These are phyloP conservation scores for Hiodon alosoides DNA, from an alignment of 2,113 vertebrate species.

Conservation along the genomic window DNA sequence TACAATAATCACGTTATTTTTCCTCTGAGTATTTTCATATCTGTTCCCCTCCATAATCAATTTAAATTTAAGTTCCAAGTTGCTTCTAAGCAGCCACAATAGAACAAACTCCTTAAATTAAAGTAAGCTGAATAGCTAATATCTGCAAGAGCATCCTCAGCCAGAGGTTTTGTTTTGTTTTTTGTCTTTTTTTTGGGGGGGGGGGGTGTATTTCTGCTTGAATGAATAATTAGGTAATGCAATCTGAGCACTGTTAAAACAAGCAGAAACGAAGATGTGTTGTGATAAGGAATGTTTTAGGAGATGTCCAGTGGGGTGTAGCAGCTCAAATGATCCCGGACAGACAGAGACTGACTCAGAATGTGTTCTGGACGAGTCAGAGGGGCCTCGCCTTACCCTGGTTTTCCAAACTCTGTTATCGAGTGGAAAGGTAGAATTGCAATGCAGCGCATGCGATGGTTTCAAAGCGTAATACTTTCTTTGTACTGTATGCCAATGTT, in stretches of 20 bases:
- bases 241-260: conserved; percentile 15
- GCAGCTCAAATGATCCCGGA: conserved; percentile 6
- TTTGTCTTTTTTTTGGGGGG: not conserved
- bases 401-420: conserved; percentile 4
- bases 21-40: too few relatives aligned
- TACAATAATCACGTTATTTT: too few relatives aligned
- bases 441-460: too few relatives aligned
- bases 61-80: too few relatives aligned
- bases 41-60: too few relatives aligned
- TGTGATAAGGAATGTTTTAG: conserved; percentile 22
- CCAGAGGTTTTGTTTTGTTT: not conserved
- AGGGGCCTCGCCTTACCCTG: not conserved
- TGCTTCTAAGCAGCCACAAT: too few relatives aligned
- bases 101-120: too few relatives aligned
- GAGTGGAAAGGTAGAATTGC: not conserved
- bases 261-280: not conserved
- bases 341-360: conserved; percentile 1
- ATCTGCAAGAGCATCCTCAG: not conserved
- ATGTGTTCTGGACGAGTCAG: not conserved
- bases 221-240: conserved; percentile 13
- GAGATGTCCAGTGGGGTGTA: conserved; percentile 9
- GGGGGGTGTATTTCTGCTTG: not conserved
- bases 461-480: too few relatives aligned
- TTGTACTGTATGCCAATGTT: too few relatives aligned
- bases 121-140: too few relatives aligned